A percentile compares a stretch with the other conserved stretches of the same genome.
Evolutionary conservation across 2,888 invertebrate genomes (phyloP).

Genomic region (Eristalis pertinax): DNA sequence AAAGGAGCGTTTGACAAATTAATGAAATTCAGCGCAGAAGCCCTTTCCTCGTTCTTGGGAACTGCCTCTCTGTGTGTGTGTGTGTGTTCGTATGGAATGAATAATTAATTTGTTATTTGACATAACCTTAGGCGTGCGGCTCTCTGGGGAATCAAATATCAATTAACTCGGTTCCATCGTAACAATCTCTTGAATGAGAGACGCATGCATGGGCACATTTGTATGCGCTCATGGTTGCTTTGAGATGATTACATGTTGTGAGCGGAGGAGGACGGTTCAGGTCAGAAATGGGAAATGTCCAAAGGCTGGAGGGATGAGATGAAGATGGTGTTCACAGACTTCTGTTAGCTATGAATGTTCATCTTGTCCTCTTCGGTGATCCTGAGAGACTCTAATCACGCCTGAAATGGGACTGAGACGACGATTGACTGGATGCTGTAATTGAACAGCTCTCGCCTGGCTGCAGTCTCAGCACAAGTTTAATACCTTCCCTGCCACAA

Average conservation of each 20-base stretch:
- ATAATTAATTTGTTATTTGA: slow-evolving; percentile 58
- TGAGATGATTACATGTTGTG: not conserved
- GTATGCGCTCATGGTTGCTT: not conserved
- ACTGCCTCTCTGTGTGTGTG: not conserved
- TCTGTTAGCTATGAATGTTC: too few relatives aligned
- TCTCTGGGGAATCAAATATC: slow-evolving; percentile 51
- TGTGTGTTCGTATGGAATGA: slow-evolving; percentile 28
- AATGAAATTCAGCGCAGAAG: slow-evolving; percentile 21
- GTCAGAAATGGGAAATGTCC: not conserved
- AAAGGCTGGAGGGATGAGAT: not conserved
- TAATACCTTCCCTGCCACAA: not conserved
- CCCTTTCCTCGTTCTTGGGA: not conserved
- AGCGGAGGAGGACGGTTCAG: not conserved
- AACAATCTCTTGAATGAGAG: not conserved
- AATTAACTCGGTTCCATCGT: slow-evolving; percentile 38
- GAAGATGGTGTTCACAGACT: not conserved
- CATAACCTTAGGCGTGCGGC: slow-evolving; percentile 29
- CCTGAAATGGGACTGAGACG: not conserved
- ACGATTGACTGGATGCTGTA: too few relatives aligned
- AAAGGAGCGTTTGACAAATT: slow-evolving; percentile 34
- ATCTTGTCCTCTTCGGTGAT: not conserved
- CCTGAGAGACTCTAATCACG: not conserved
- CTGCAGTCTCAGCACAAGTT: not conserved
- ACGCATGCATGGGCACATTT: not conserved
- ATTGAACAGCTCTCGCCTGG: not conserved